phyloP scores from a whole-genome alignment of 2,797 vertebrate species.

The Phylloscopus collybita region DNA sequence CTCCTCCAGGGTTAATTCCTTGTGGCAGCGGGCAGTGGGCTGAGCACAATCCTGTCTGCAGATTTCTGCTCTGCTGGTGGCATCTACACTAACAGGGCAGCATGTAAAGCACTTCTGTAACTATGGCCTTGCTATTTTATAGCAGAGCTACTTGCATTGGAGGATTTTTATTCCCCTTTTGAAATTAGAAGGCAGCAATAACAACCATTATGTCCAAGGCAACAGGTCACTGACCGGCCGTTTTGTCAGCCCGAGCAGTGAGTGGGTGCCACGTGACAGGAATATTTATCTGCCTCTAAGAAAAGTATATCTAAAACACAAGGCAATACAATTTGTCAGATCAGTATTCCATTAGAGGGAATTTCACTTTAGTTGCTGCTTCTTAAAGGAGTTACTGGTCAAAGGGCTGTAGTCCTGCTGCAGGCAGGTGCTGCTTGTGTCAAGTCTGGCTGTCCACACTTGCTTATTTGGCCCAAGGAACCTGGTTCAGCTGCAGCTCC shows the following conservation, averaged over 20 bases:
- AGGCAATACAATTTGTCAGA: not conserved
- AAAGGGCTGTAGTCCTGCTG: not conserved
- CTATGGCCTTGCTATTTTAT: constrained; percentile 2
- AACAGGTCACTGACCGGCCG: not conserved
- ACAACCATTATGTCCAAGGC: not conserved
- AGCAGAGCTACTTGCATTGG: not conserved
- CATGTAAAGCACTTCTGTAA: constrained; percentile 15
- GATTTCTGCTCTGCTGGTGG: constrained; percentile 14
- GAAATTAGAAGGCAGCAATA: constrained; percentile 27
- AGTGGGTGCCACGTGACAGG: not conserved
- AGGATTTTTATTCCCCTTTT: constrained; percentile 28
- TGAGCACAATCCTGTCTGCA: not conserved
- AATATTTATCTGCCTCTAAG: not conserved
- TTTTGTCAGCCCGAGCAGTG: not conserved
- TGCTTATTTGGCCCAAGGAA: not conserved
- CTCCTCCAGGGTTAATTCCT: not conserved
- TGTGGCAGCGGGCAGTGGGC: not conserved
- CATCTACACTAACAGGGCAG: not conserved
- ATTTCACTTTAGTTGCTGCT: not conserved
- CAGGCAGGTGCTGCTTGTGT: accelerated
- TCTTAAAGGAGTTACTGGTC: not conserved
- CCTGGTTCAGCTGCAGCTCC: not conserved
- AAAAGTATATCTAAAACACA: not conserved
- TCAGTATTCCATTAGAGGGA: not conserved
- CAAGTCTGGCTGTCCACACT: not conserved